These are phyloP conservation scores for Erpornis zantholeuca DNA, from an alignment of 2,113 vertebrate species.

Conservation along the genomic window DNA sequence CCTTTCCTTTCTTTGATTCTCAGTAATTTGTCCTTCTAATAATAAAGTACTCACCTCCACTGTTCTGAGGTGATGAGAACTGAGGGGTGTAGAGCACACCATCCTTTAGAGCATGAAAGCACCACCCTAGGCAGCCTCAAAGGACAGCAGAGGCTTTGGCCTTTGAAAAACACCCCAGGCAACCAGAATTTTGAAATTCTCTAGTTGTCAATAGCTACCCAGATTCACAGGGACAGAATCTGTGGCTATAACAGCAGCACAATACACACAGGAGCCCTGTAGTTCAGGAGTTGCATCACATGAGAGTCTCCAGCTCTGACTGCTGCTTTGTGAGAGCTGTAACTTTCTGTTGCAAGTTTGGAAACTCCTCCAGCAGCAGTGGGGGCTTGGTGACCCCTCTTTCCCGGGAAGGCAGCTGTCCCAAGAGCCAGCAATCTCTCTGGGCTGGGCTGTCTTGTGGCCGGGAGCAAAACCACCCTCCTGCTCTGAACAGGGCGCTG, in stretches of 20 bases:
- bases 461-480: background rate
- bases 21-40: background rate
- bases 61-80: fast-evolving
- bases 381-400: fast-evolving
- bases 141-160: background rate
- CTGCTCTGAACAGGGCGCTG: background rate
- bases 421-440: background rate
- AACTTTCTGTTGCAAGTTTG: background rate
- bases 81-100: background rate
- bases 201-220: background rate
- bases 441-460: background rate
- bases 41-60: background rate
- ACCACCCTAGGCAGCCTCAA: background rate
- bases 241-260: background rate
- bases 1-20: background rate
- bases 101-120: background rate
- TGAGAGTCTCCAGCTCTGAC: background rate
- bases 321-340: background rate
- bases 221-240: background rate
- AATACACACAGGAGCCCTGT: too few species aligned
- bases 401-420: background rate
- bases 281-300: background rate
- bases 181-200: background rate
- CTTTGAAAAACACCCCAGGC: background rate
- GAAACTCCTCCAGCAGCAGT: background rate